Conservation (phyloP, 2,888 invertebrate genomes). For the Coenonympha glycerion region DNA sequence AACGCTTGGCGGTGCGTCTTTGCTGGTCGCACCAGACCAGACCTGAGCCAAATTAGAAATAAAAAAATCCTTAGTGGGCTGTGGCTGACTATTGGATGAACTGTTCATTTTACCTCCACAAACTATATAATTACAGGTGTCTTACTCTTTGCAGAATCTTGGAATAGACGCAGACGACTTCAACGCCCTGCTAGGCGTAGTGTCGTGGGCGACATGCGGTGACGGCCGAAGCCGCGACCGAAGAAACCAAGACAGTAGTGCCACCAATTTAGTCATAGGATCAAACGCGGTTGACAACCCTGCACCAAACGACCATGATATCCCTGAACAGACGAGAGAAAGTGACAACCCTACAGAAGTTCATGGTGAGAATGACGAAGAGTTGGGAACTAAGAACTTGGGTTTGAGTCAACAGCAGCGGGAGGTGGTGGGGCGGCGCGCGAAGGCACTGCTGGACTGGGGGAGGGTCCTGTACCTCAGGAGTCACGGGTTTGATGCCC, state of each 20-base stretch:
- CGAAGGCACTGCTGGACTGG: constrained; percentile 86
- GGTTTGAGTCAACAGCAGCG: constrained; percentile 25
- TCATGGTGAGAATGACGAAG: not conserved
- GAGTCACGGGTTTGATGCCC: constrained; percentile 74
- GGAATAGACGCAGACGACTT: constrained; percentile 80
- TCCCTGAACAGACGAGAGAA: not conserved
- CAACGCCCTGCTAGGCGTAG: constrained; percentile 84
- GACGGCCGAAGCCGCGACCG: constrained; percentile 76
- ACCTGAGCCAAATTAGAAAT: too few relatives aligned
- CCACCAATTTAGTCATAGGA: not conserved
- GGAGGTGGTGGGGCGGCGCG: constrained; percentile 78
- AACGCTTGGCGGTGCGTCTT: too few relatives aligned
- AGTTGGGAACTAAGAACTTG: constrained; percentile 10
- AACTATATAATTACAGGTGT: not conserved
- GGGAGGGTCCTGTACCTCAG: constrained; percentile 80
- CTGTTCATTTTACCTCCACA: not conserved
- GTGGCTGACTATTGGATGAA: too few relatives aligned
- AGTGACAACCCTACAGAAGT: not conserved
- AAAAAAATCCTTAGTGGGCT: too few relatives aligned
- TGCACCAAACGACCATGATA: not conserved
- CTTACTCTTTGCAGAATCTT: constrained; percentile 56
- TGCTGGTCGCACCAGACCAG: too few relatives aligned
- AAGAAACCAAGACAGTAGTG: constrained; percentile 11
- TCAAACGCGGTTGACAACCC: not conserved
- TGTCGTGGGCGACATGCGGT: constrained; percentile 94